Percentiles rank a stretch among this genome's conserved stretches.
phyloP scores from a whole-genome alignment of 2,888 invertebrate species.

The Ichneumon xanthorius region DNA sequence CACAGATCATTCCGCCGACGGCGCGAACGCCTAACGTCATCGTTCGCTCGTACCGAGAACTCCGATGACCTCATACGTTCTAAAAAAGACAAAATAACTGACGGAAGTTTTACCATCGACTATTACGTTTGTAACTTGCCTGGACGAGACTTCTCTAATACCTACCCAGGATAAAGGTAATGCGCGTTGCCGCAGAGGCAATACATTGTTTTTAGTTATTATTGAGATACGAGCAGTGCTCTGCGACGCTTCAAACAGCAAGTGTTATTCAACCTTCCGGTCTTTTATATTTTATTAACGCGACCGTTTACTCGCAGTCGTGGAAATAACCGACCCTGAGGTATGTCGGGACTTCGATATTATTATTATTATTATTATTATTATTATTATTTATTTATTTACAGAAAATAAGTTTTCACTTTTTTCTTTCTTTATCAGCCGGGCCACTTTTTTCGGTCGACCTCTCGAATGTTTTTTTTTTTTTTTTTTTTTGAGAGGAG shows the following conservation, averaged over 20 bases:
- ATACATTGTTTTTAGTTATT: slow-evolving; percentile 3
- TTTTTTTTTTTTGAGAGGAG: no score
- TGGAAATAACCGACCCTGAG: neutral
- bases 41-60: neutral
- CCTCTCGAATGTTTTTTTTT: no score
- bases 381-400: no score
- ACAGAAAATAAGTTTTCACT: no score
- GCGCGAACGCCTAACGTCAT: slow-evolving; percentile 35
- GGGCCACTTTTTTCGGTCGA: no score
- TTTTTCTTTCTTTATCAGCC: no score
- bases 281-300: slow-evolving; percentile 11
- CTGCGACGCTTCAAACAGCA: slow-evolving; percentile 58
- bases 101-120: slow-evolving; percentile 48
- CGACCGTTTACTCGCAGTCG: neutral
- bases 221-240: slow-evolving; percentile 44
- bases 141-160: slow-evolving; percentile 32
- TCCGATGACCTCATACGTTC: slow-evolving; percentile 32
- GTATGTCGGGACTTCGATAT: neutral
- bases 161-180: slow-evolving; percentile 74
- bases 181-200: slow-evolving; percentile 55
- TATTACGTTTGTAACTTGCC: slow-evolving; percentile 66
- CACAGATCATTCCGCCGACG: slow-evolving; percentile 29
- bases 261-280: slow-evolving; percentile 49
- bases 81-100: slow-evolving; percentile 15
- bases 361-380: no score